Evolutionary conservation across 2,113 vertebrate genomes (phyloP).

Genomic region (Myrmecophaga tridactyla): DNA sequence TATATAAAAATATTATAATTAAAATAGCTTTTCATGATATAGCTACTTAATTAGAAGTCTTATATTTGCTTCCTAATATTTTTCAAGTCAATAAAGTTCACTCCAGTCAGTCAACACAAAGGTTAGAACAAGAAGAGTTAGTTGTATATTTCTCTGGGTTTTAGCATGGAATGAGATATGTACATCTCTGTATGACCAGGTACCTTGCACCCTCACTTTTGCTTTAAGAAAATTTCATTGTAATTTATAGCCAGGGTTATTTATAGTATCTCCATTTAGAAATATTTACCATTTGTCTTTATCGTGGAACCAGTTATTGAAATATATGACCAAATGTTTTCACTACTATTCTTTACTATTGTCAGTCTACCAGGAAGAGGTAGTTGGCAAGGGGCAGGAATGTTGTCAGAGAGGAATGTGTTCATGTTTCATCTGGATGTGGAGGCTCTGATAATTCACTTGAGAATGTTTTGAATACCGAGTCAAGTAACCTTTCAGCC

Average conservation of each 20-base stretch:
- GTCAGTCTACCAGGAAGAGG: background rate
- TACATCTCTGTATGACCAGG: background rate
- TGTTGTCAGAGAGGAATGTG: background rate
- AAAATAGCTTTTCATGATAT: background rate
- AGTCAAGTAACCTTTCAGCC: background rate
- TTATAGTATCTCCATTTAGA: background rate
- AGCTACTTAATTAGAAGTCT: background rate
- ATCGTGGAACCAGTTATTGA: conserved; percentile 6
- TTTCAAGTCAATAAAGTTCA: background rate
- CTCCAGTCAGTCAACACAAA: background rate
- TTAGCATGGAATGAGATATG: background rate
- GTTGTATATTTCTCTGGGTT: background rate
- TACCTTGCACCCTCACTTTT: background rate
- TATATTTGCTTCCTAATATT: background rate
- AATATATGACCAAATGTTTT: background rate
- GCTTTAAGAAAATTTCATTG: background rate
- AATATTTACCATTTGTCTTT: background rate
- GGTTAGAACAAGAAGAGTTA: background rate
- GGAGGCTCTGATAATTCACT: conserved; percentile 7
- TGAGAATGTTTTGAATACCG: background rate
- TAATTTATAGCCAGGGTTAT: background rate
- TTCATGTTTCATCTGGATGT: background rate
- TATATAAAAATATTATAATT: background rate
- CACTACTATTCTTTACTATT: background rate
- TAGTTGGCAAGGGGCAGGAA: background rate